phyloP scores from a whole-genome alignment of 2,888 invertebrate genomes.

The Calameuta idolon region DNA sequence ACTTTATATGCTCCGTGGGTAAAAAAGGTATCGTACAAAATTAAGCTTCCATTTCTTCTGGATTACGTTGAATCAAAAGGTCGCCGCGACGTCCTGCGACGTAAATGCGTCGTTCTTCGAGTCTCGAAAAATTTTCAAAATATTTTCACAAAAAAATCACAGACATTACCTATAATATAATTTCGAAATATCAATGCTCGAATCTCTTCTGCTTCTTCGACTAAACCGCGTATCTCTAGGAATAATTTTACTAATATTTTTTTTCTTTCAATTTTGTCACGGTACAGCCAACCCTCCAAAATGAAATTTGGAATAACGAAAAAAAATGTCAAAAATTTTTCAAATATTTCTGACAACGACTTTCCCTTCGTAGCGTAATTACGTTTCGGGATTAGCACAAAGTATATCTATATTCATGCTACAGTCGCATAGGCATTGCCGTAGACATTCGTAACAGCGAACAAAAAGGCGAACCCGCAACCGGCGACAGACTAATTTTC shows the following conservation, averaged over 20 bases:
- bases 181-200: neutral
- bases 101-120: neutral
- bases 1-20: conserved; percentile 3
- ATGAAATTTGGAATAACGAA: neutral
- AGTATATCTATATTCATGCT: neutral
- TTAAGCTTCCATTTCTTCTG: conserved; percentile 26
- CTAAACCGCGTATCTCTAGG: neutral
- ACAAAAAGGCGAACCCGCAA: neutral
- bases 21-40: conserved; percentile 17
- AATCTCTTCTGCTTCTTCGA: neutral
- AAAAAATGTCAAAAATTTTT: neutral
- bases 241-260: conserved; percentile 7
- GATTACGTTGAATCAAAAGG: neutral
- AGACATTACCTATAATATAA: neutral
- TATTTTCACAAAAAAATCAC: neutral
- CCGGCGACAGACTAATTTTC: neutral
- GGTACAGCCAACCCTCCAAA: neutral
- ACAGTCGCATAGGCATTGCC: neutral
- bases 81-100: neutral
- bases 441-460: neutral
- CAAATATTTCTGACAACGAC: neutral
- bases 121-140: neutral
- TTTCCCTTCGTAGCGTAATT: neutral
- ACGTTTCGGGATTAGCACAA: neutral
- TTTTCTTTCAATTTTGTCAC: neutral